Evolutionary conservation across 2,797 vertebrate species (phyloP), one percentile per base, ranked within the genome.

Genomic region (Cossypha caffra): DNA sequence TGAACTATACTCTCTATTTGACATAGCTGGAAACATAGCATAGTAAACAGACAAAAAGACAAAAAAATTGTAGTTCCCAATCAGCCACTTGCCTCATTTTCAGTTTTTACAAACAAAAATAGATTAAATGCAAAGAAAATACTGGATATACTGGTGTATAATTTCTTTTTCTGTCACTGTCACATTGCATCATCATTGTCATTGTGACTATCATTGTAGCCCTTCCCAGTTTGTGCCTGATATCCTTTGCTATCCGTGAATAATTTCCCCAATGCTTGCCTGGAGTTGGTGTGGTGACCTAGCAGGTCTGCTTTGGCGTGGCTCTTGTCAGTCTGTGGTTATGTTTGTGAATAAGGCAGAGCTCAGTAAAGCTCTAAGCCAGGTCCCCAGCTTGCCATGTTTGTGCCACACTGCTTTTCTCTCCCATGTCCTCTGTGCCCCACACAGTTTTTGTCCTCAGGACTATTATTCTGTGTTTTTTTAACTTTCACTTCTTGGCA

Each of bases 321-420:
- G 37, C 59, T 68, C 38, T 83, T 64, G 16, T 66, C 37, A 48
- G 40, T 11, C 23, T 37, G 13, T 0, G 1, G 33, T 58, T 68
- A 1, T 54, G 33, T 26, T 7, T 59, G 74, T 3, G 3, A 66
- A 52, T 21, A 37, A 79, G 45, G 23, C 31, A 66, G 35, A 82
- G 35, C 17, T 48, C 8, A 2, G 23, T 25, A 19, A 9, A 59
- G 23, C 25, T 24, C 58, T 64, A 68, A 67, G 54, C 13, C 18
- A 57, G 14, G 10, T 52, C 7, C 18, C 19, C 0, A 3, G 11
- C 7, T 23, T 33, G 19, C 33, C 5, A 3, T 9, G 15, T 25
- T 72, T 31, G 26, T 14, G 14, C 31, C 21, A 24, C 3, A 4
- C 5, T 7, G 6, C 37, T 18, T 47, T 72, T 68, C 35, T 35